These are phyloP conservation scores for Tipula helvola DNA, from an alignment of 2,888 invertebrate genomes.

Conservation along the genomic window DNA sequence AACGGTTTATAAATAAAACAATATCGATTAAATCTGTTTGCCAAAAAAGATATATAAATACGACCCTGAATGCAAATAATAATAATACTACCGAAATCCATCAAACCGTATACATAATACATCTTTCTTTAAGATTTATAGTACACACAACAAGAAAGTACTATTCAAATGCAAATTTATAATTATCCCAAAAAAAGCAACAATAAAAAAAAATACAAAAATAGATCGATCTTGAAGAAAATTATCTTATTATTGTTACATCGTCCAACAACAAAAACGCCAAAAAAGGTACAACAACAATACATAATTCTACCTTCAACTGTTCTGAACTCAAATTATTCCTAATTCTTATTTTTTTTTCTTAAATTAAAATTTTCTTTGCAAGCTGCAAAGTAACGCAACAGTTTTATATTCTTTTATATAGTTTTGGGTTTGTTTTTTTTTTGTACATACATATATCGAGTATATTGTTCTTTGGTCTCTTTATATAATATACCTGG, in stretches of 20 bases:
- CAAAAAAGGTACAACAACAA: background rate
- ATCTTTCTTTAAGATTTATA: background rate
- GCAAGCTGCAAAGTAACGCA: slow-evolving; percentile 4
- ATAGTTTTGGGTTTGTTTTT: background rate
- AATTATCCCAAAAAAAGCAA: background rate
- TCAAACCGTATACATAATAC: background rate
- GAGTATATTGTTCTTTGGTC: slow-evolving; percentile 4
- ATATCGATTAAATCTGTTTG: background rate
- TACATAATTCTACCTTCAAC: background rate
- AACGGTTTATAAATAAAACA: background rate
- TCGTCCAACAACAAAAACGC: background rate
- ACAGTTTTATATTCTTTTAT: slow-evolving; percentile 4
- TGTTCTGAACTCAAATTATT: background rate
- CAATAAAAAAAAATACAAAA: background rate
- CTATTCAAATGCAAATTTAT: background rate
- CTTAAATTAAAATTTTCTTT: background rate
- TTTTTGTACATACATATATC: background rate
- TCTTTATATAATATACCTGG: background rate
- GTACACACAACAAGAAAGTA: background rate
- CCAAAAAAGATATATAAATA: background rate
- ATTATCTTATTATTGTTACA: background rate
- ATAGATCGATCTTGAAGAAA: background rate
- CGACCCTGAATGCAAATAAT: background rate
- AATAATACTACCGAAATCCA: background rate
- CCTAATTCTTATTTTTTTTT: background rate